phyloP scores from a whole-genome alignment of 2,888 invertebrate species.

The Parasteatoda lunata region DNA sequence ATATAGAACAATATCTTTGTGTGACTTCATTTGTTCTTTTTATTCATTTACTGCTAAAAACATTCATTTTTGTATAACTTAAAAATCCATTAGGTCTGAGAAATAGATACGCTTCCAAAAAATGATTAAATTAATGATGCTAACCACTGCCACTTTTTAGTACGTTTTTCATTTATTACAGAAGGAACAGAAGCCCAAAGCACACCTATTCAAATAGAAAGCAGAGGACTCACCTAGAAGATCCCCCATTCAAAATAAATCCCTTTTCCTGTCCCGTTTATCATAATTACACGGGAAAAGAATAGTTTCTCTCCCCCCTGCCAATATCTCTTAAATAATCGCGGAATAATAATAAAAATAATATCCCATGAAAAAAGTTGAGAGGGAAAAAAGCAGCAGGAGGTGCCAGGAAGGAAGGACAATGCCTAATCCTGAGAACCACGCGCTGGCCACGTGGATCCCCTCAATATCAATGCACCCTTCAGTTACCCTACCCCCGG shows the following conservation, averaged over 20 bases:
- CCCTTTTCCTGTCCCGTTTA: slow-evolving; percentile 41
- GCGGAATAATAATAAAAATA: slow-evolving; percentile 62
- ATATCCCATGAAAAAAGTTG: slow-evolving; percentile 21
- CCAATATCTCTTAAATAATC: slow-evolving; percentile 65
- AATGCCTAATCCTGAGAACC: slow-evolving; percentile 55
- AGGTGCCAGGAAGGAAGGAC: slow-evolving; percentile 49
- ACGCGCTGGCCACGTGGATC: slow-evolving; percentile 40
- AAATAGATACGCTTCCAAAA: too few species aligned
- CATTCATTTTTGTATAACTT: too few species aligned
- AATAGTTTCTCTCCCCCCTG: slow-evolving; percentile 4
- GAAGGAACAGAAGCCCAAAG: too few species aligned
- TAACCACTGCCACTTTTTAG: too few species aligned
- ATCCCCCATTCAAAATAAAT: slow-evolving; percentile 15
- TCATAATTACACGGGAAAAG: slow-evolving; percentile 49
- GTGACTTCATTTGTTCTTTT: too few species aligned
- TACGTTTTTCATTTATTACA: too few species aligned
- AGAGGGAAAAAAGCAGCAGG: slow-evolving; percentile 12
- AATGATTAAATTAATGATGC: too few species aligned
- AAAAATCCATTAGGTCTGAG: too few species aligned
- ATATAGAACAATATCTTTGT: too few species aligned
- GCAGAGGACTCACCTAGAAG: neutral
- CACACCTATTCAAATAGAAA: neutral
- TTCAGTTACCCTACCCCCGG: slow-evolving; percentile 42
- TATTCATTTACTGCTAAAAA: too few species aligned
- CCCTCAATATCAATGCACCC: slow-evolving; percentile 46